Conservation (phyloP, 2,797 vertebrate species). For the Gambelia wislizenii region DNA sequence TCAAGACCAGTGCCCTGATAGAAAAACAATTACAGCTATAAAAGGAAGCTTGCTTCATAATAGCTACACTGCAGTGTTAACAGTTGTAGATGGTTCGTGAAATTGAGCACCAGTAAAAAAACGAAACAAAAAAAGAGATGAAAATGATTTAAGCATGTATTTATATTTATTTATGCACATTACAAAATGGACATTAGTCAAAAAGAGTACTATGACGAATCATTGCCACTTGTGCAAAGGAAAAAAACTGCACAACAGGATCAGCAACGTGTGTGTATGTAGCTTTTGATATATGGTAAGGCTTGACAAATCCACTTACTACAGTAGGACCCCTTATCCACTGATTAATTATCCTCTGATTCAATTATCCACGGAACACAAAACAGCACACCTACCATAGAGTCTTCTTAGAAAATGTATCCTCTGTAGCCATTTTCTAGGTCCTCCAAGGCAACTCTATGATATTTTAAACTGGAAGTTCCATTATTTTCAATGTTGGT, state of each 20-base stretch:
- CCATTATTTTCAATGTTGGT: too few relatives aligned
- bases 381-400: too few relatives aligned
- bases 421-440: too few relatives aligned
- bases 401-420: too few relatives aligned
- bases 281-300: neutral
- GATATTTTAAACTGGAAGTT: too few relatives aligned
- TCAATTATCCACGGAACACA: too few relatives aligned
- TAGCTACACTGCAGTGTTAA: slow-evolving; percentile 51
- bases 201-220: neutral
- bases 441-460: too few relatives aligned
- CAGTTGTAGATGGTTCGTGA: slow-evolving; percentile 55
- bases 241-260: neutral
- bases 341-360: too few relatives aligned
- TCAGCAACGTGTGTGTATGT: neutral
- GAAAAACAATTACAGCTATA: slow-evolving; percentile 68
- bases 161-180: neutral
- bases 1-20: slow-evolving; percentile 61
- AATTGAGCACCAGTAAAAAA: slow-evolving; percentile 16
- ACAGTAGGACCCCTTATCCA: too few relatives aligned
- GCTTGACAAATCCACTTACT: neutral
- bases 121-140: neutral
- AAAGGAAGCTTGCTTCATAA: slow-evolving; percentile 67
- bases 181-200: neutral
- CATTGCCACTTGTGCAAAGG: neutral
- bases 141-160: slow-evolving; percentile 13